Conservation (phyloP, 2,888 invertebrate genomes). For the Fragum sueziense region DNA sequence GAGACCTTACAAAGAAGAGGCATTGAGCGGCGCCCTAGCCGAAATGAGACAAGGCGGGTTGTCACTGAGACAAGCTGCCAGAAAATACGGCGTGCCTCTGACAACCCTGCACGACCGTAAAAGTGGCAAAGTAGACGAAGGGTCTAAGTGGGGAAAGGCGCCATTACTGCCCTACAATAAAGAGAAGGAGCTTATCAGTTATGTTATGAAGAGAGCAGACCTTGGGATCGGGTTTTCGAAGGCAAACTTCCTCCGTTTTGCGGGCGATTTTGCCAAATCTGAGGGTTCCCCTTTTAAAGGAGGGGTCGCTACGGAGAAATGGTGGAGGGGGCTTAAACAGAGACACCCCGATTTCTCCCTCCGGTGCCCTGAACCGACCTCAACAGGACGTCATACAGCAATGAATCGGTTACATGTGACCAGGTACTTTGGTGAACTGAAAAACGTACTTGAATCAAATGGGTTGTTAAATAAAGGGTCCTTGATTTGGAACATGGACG, state of each 20-base stretch:
- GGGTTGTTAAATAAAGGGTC: background rate
- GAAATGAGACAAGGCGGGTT: constrained; percentile 8
- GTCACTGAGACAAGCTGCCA: constrained; percentile 21
- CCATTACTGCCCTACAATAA: background rate
- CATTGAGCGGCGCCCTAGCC: constrained; percentile 19
- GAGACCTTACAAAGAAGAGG: constrained; percentile 18
- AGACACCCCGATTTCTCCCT: constrained; percentile 39
- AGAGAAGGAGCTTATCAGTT: constrained; percentile 20
- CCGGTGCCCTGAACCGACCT: constrained; percentile 33
- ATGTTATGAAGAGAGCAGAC: constrained; percentile 24
- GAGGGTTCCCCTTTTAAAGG: constrained; percentile 30
- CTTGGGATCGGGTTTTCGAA: constrained; percentile 31
- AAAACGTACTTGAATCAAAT: constrained; percentile 17
- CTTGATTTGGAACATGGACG: constrained; percentile 42
- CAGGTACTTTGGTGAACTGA: constrained; percentile 19
- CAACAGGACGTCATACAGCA: constrained; percentile 27
- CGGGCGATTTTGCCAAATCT: constrained; percentile 21
- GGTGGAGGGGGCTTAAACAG: constrained; percentile 40
- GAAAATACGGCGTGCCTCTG: constrained; percentile 14
- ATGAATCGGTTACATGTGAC: constrained; percentile 28
- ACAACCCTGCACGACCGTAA: constrained; percentile 27
- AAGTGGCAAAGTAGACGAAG: background rate
- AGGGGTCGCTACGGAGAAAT: constrained; percentile 25
- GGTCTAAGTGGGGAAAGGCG: constrained; percentile 29
- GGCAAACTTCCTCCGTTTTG: constrained; percentile 28